Percentiles rank a stretch among this genome's conserved stretches.
These are phyloP conservation scores for Pteria penguin DNA, from an alignment of 2,888 invertebrate genomes.

Conservation along the genomic window DNA sequence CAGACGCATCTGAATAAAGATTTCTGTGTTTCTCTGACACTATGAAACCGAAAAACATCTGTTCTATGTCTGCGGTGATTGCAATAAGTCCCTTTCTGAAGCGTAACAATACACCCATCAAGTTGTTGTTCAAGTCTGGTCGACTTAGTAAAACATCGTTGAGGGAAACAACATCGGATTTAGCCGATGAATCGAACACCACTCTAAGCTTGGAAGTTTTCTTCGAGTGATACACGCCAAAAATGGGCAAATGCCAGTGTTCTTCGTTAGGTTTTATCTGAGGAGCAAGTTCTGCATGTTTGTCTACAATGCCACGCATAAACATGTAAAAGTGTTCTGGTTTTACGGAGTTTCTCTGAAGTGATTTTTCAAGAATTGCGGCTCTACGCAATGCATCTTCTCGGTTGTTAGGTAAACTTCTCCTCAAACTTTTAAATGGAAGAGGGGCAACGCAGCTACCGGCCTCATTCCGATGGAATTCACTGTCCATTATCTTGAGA, in stretches of 20 bases:
- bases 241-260: too few species aligned
- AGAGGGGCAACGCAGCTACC: slow-evolving; percentile 39
- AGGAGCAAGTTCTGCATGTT: slow-evolving; percentile 45
- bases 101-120: slow-evolving; percentile 39
- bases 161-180: too few species aligned
- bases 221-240: slow-evolving; percentile 36
- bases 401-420: slow-evolving; percentile 32
- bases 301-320: slow-evolving; percentile 37
- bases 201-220: slow-evolving; percentile 28
- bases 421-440: slow-evolving; percentile 28
- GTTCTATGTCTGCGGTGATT: slow-evolving; percentile 42
- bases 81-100: slow-evolving; percentile 39
- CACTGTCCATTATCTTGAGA: slow-evolving; percentile 26
- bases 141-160: too few species aligned
- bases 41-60: slow-evolving; percentile 44
- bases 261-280: too few species aligned
- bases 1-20: too few species aligned
- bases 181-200: slow-evolving; percentile 45
- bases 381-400: slow-evolving; percentile 24
- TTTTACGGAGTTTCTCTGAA: slow-evolving; percentile 24
- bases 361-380: slow-evolving; percentile 5
- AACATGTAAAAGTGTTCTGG: slow-evolving; percentile 31
- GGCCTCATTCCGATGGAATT: slow-evolving; percentile 4
- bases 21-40: too few species aligned
- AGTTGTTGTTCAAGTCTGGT: too few species aligned